A percentile compares a stretch with the other conserved stretches of the same genome.
Evolutionary conservation across 2,113 vertebrate genomes (phyloP).

Genomic region (Empidonax alnorum): DNA sequence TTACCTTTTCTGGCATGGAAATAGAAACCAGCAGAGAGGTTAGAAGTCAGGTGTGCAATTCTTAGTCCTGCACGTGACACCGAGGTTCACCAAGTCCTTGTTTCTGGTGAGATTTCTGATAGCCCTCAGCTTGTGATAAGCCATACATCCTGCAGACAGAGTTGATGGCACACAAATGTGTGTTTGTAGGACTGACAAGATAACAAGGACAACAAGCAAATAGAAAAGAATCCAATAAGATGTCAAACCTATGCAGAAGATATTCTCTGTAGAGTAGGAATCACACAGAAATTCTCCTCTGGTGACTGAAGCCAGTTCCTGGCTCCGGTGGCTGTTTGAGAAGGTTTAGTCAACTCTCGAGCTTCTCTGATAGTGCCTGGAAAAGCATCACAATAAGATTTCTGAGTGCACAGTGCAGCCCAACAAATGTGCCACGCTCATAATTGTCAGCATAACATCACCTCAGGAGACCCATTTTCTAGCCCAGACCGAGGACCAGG

Average conservation of each 20-base stretch:
- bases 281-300: background rate
- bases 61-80: background rate
- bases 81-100: background rate
- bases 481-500: background rate
- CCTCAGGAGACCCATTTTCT: background rate
- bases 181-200: background rate
- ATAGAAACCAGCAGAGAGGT: background rate
- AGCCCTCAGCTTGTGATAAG: background rate
- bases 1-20: background rate
- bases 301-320: background rate
- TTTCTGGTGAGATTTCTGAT: background rate
- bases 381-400: background rate
- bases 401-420: background rate
- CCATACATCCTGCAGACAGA: background rate
- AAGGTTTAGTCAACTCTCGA: background rate
- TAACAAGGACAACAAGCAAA: background rate
- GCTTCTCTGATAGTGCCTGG: background rate
- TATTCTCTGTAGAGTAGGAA: background rate
- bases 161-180: background rate
- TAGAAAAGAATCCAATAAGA: background rate
- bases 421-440: background rate
- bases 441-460: background rate
- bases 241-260: background rate
- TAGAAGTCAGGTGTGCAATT: background rate
- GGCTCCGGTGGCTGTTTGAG: background rate